Evolutionary conservation across 2,888 invertebrate genomes (phyloP).

Genomic region (Merodon equestris): DNA sequence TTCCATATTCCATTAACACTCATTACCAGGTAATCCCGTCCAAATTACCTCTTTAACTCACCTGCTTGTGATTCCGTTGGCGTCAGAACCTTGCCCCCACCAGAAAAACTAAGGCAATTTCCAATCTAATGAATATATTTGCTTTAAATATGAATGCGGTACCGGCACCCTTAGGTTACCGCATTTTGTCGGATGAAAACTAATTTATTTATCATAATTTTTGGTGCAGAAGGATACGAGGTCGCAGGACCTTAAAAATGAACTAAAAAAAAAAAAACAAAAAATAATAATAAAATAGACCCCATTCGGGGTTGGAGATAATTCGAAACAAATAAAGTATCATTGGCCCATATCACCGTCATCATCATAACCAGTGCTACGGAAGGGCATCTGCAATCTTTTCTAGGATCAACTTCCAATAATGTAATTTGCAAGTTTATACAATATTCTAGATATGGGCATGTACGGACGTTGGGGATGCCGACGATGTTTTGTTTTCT

Average conservation of each 20-base stretch:
- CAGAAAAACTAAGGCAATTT: constrained; percentile 42
- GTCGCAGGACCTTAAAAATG: constrained; percentile 57
- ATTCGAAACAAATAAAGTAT: constrained; percentile 68
- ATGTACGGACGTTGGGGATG: background rate
- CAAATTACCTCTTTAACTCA: constrained; percentile 57
- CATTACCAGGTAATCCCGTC: constrained; percentile 59
- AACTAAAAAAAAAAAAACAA: constrained; percentile 4
- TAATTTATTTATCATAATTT: constrained; percentile 65
- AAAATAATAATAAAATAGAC: background rate
- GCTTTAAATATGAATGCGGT: constrained; percentile 59
- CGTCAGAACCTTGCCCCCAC: constrained; percentile 18
- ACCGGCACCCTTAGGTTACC: constrained; percentile 7
- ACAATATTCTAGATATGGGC: constrained; percentile 29
- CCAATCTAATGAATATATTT: constrained; percentile 68
- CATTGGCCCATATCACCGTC: constrained; percentile 45
- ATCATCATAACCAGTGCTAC: constrained; percentile 16
- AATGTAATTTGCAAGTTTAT: constrained; percentile 68
- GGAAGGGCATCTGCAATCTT: constrained; percentile 55
- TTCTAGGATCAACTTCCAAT: constrained; percentile 66
- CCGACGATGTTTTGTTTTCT: background rate
- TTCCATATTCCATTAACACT: constrained; percentile 65
- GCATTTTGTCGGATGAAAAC: constrained; percentile 38
- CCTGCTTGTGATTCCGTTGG: constrained; percentile 59
- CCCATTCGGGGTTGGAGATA: constrained; percentile 32
- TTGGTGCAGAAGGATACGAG: constrained; percentile 33